phyloP scores from a whole-genome alignment of 1,140 invertebrate genomes.

The Drosophila funebris region DNA sequence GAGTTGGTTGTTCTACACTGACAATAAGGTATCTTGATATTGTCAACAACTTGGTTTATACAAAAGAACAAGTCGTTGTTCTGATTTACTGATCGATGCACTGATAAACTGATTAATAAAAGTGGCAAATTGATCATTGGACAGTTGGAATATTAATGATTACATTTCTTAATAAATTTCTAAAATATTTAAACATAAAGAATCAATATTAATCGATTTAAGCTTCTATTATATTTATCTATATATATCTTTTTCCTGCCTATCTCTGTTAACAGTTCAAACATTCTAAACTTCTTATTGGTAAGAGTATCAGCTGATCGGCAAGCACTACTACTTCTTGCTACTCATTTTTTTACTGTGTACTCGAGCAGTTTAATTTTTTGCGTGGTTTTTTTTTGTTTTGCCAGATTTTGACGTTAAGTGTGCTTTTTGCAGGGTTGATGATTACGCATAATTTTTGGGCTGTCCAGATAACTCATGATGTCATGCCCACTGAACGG shows the following conservation, averaged over 20 bases:
- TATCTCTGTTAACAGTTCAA: not conserved
- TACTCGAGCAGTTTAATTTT: slow-evolving; percentile 74
- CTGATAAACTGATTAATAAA: not conserved
- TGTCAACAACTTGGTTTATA: not conserved
- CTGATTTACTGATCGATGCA: not conserved
- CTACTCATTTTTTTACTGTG: slow-evolving; percentile 26
- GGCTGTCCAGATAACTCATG: slow-evolving; percentile 52
- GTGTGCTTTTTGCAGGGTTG: slow-evolving; percentile 60
- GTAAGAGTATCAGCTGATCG: slow-evolving; percentile 10
- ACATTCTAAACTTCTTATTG: not conserved
- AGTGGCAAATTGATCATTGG: not conserved
- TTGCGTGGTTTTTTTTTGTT: slow-evolving; percentile 66
- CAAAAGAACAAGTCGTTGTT: not conserved
- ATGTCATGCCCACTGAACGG: slow-evolving; percentile 58
- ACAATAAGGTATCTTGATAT: not conserved
- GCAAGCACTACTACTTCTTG: not conserved
- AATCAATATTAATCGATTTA: no score
- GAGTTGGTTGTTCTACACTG: slow-evolving; percentile 25
- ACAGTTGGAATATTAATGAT: no score
- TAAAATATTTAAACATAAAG: no score
- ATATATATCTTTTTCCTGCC: not conserved
- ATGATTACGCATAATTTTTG: slow-evolving; percentile 74
- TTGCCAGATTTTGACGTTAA: slow-evolving; percentile 45
- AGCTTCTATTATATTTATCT: no score
- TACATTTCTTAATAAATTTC: no score